These are phyloP conservation scores for Nemotelus nigrinus DNA, from an alignment of 2,888 invertebrate genomes.

Conservation along the genomic window DNA sequence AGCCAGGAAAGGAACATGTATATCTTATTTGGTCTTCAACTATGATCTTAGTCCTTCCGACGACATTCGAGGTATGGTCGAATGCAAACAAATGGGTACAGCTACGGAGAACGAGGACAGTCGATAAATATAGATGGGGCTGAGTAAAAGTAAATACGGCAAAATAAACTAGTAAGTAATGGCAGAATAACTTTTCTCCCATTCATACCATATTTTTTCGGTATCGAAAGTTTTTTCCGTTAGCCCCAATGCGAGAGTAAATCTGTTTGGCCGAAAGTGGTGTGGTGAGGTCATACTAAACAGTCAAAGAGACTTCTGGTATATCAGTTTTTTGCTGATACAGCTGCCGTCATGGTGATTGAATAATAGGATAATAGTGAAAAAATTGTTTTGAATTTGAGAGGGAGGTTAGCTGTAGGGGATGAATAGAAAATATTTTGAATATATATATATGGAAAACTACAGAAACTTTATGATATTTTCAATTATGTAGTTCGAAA, in stretches of 20 bases:
- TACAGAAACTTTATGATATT: too few relatives aligned
- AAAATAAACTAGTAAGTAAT: constrained; percentile 9
- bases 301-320: neutral
- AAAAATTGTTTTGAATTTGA: too few relatives aligned
- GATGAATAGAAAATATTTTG: too few relatives aligned
- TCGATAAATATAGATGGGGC: constrained; percentile 25
- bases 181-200: constrained; percentile 40
- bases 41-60: constrained; percentile 50
- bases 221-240: constrained; percentile 23
- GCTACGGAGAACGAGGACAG: neutral
- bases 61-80: constrained; percentile 41
- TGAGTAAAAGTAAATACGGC: neutral
- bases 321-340: constrained; percentile 19
- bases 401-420: too few relatives aligned
- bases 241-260: constrained; percentile 14
- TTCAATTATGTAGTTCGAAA: too few relatives aligned
- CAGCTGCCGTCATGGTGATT: constrained; percentile 52
- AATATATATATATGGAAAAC: too few relatives aligned
- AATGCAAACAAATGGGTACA: constrained; percentile 7
- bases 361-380: constrained; percentile 54
- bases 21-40: constrained; percentile 50
- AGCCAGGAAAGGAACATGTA: constrained; percentile 52
- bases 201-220: constrained; percentile 36
- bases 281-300: neutral
- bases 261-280: neutral